Evolutionary conservation across 1,140 invertebrate genomes (phyloP).

Genomic region (Drosophila tsacasi): DNA sequence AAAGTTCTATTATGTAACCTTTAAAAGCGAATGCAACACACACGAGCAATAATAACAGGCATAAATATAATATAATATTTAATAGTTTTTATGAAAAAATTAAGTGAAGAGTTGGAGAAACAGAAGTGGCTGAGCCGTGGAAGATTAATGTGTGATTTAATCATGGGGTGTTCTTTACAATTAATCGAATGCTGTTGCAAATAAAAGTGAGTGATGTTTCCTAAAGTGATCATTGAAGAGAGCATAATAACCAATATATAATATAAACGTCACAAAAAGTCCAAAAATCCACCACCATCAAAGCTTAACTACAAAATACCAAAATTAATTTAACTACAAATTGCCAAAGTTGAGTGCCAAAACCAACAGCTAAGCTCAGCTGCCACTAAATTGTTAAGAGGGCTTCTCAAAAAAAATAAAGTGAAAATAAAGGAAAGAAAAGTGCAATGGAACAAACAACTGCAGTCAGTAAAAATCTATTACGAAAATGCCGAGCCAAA

Average conservation of each 20-base stretch:
- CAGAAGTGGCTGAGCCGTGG: neutral
- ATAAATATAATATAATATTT: slow-evolving; percentile 26
- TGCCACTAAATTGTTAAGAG: slow-evolving; percentile 22
- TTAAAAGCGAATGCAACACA: slow-evolving; percentile 15
- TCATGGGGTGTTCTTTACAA: slow-evolving; percentile 4
- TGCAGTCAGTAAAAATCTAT: slow-evolving; percentile 15
- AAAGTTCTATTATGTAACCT: slow-evolving; percentile 58
- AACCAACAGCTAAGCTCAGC: slow-evolving; percentile 25
- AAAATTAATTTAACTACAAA: slow-evolving; percentile 9
- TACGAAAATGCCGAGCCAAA: slow-evolving; percentile 2
- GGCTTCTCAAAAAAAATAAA: slow-evolving; percentile 22
- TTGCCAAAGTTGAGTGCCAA: slow-evolving; percentile 28
- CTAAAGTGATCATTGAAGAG: neutral
- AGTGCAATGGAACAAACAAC: slow-evolving; percentile 17
- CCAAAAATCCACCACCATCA: neutral
- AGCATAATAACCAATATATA: neutral
- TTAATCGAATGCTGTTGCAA: neutral
- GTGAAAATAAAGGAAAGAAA: slow-evolving; percentile 18
- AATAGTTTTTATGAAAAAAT: slow-evolving; percentile 19
- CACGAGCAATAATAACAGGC: slow-evolving; percentile 19
- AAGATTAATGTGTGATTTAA: neutral
- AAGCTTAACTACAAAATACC: neutral
- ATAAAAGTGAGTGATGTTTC: slow-evolving; percentile 6
- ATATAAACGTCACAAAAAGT: neutral
- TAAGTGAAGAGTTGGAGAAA: neutral